Percentiles rank a stretch among this genome's conserved stretches.
phyloP scores from a whole-genome alignment of 1,140 invertebrate species.

The Ostrea denselamellosa region DNA sequence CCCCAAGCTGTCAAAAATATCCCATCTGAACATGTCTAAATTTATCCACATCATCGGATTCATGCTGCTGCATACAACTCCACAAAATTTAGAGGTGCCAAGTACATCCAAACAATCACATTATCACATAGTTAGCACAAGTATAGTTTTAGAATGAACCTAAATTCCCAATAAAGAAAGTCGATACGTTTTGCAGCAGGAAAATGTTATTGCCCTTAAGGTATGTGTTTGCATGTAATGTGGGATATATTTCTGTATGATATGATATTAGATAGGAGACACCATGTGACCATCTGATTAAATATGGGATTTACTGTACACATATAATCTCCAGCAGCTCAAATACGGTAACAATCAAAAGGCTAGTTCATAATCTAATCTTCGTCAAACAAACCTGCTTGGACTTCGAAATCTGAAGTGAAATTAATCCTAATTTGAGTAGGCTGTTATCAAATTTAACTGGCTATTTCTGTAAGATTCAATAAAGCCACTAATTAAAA shows the following conservation, averaged over 20 bases:
- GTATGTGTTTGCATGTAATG: neutral
- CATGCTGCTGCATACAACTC: neutral
- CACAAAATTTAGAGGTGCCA: neutral
- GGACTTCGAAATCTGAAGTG: constrained; percentile 7
- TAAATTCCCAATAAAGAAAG: neutral
- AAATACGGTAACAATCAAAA: constrained; percentile 21
- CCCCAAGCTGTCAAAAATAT: neutral
- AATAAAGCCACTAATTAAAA: too few species aligned
- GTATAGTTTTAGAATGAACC: neutral
- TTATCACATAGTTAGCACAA: constrained; percentile 32
- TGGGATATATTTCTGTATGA: constrained; percentile 19
- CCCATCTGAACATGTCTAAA: neutral
- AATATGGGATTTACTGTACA: neutral
- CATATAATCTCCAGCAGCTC: neutral
- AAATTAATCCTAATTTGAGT: neutral
- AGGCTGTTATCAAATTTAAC: neutral
- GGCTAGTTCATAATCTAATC: constrained; percentile 1
- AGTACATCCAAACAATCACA: neutral
- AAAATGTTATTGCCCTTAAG: neutral
- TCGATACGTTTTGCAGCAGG: neutral
- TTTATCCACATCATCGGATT: neutral
- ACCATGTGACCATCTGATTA: constrained; percentile 10
- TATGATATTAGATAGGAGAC: constrained; percentile 5
- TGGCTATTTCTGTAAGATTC: neutral
- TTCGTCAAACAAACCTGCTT: constrained; percentile 9